phyloP scores from a whole-genome alignment of 2,888 invertebrate species.

The Ypsolopha scabrella region DNA sequence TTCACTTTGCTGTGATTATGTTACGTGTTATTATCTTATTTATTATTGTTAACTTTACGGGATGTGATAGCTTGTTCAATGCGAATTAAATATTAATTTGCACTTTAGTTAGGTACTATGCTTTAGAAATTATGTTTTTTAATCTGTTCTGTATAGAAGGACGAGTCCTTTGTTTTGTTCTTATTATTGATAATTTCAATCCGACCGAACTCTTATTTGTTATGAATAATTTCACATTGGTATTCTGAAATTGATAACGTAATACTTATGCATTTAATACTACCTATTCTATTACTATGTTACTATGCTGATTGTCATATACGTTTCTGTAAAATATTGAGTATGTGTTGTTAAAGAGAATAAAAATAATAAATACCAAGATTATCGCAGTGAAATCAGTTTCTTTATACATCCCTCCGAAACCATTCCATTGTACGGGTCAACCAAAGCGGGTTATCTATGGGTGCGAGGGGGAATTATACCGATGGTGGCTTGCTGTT shows the following conservation, averaged over 20 bases:
- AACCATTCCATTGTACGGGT: no score
- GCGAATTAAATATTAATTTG: slow-evolving; percentile 53
- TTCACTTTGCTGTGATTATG: slow-evolving; percentile 67
- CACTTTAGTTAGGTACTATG: slow-evolving; percentile 41
- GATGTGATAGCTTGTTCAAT: slow-evolving; percentile 62
- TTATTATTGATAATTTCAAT: neutral
- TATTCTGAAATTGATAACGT: slow-evolving; percentile 34
- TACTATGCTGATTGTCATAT: slow-evolving; percentile 68
- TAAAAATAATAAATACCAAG: slow-evolving; percentile 67
- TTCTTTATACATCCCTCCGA: slow-evolving; percentile 13
- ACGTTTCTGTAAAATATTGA: slow-evolving; percentile 72
- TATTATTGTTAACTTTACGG: slow-evolving; percentile 61
- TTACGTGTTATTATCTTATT: slow-evolving; percentile 58
- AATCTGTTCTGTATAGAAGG: slow-evolving; percentile 7
- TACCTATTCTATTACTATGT: slow-evolving; percentile 63
- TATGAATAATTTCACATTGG: slow-evolving; percentile 20
- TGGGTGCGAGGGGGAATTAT: no score
- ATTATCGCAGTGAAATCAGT: slow-evolving; percentile 23
- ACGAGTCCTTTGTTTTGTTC: slow-evolving; percentile 17
- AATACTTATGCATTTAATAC: slow-evolving; percentile 50
- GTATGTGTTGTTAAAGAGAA: slow-evolving; percentile 72
- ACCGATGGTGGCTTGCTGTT: no score
- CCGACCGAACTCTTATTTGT: neutral
- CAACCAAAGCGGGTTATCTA: no score
- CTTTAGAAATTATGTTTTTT: slow-evolving; percentile 43